Evolutionary conservation across 1,140 invertebrate species (phyloP), one percentile per base, ranked within the genome.

Genomic region (Euura saliciscinereae): DNA sequence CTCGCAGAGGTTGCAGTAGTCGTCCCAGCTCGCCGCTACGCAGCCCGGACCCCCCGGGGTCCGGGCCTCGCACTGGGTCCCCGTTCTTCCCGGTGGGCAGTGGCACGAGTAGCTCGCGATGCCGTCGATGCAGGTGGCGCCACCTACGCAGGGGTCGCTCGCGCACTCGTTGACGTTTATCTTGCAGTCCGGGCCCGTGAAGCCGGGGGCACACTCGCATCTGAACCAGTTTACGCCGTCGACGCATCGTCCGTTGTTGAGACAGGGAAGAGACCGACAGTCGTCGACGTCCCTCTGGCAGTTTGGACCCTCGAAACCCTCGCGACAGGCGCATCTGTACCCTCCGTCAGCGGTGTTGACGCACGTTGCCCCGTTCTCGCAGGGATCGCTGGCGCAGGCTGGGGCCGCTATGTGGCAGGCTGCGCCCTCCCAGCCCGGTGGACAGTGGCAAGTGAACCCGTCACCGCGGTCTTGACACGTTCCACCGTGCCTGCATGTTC

Each of bases 1-100:
- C 66, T 91, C 89, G 83, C 95, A 97, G 2, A 91, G 90, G 85
- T 97, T 97, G 86, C 96, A 98, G 65, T 94, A 92, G 75, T 93
- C 89, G 46, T 91, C 87, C 87, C 90, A 92, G 3, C 73, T 80
- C 2, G 81, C 76, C 0, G 82, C 79, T 0, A 79, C 71, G 71
- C 85, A 87, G 0, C 85, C 84, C 0, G 80, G 78, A 0, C 80
- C 81, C 1, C 82, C 80, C 0, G 80, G 75, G 0, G 81, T 85
- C 75, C 88, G 82, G 71, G 89, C 87, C 80, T 94, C 92, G 85
- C 94, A 95, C 68, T 89, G 89, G 4, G 86, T 75, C 0, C 95
- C 95, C 59, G 92, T 93, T 74, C 93, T 89, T 11, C 94, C 94
- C 0, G 91, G 90, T 3, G 91, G 92, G 86, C 98, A 99, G 46